These are phyloP conservation scores for Passer montanus DNA, from an alignment of 2,113 vertebrate species.

Conservation along the genomic window DNA sequence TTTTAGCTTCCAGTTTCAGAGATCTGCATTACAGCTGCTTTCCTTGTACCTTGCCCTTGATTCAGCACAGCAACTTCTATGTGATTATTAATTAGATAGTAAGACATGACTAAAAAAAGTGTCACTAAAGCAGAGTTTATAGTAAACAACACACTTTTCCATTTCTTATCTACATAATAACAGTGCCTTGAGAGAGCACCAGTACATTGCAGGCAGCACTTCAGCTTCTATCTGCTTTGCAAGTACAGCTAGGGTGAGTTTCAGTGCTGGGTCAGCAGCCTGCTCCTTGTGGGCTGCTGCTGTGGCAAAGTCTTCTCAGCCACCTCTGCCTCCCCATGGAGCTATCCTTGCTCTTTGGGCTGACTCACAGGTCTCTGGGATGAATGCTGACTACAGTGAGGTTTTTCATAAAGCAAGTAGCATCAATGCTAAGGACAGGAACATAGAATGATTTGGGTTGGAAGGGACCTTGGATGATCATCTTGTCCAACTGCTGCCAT, in stretches of 20 bases:
- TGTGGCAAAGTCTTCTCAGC: not conserved
- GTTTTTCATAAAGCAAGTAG: not conserved
- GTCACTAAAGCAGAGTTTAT: not conserved
- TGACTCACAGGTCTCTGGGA: not conserved
- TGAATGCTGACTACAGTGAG: not conserved
- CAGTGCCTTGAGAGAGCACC: not conserved
- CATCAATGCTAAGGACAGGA: not conserved
- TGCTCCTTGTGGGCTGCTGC: not conserved
- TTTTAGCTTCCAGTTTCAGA: not conserved
- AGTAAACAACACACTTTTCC: constrained; percentile 5
- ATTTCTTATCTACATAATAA: not conserved
- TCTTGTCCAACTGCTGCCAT: not conserved
- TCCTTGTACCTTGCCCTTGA: not conserved
- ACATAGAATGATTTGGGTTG: not conserved
- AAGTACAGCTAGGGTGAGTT: not conserved
- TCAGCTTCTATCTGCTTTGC: not conserved
- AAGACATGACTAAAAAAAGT: not conserved
- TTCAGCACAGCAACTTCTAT: not conserved
- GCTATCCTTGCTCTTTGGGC: not conserved
- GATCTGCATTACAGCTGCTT: not conserved
- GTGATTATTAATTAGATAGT: not conserved
- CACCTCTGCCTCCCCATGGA: not conserved
- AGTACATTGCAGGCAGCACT: not conserved
- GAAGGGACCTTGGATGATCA: not conserved
- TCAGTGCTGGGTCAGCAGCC: rapidly evolving